These are phyloP conservation scores for Phaethornis superciliosus DNA, from an alignment of 2,113 vertebrate species.

Conservation along the genomic window DNA sequence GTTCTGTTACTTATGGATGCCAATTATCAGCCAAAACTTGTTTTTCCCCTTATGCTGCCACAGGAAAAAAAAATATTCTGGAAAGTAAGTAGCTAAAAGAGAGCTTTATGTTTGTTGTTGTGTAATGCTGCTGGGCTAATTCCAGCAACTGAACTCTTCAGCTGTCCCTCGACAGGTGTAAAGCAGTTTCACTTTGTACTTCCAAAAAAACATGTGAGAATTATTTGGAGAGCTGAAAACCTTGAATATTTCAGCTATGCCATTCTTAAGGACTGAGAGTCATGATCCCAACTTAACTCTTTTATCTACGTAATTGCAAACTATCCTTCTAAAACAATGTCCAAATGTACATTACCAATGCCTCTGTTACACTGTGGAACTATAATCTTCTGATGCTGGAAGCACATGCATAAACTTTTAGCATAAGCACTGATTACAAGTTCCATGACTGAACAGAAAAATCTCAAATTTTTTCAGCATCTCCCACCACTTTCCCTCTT, in stretches of 20 bases:
- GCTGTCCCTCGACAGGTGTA: constrained; percentile 63
- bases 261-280: background rate
- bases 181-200: background rate
- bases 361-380: background rate
- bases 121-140: constrained; percentile 10
- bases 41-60: background rate
- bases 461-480: background rate
- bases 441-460: background rate
- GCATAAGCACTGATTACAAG: background rate
- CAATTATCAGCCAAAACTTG: background rate
- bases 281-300: background rate
- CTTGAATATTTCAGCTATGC: background rate
- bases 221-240: background rate
- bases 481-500: background rate
- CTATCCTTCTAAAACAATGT: background rate
- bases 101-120: constrained; percentile 15
- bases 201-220: background rate
- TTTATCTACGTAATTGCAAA: background rate
- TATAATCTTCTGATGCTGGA: accelerated
- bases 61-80: background rate
- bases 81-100: constrained; percentile 42
- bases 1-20: background rate
- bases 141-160: constrained; percentile 43
- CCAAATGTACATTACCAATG: background rate
- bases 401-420: background rate